Conservation (phyloP, 2,888 invertebrate genomes). For the Thelaira solivaga region DNA sequence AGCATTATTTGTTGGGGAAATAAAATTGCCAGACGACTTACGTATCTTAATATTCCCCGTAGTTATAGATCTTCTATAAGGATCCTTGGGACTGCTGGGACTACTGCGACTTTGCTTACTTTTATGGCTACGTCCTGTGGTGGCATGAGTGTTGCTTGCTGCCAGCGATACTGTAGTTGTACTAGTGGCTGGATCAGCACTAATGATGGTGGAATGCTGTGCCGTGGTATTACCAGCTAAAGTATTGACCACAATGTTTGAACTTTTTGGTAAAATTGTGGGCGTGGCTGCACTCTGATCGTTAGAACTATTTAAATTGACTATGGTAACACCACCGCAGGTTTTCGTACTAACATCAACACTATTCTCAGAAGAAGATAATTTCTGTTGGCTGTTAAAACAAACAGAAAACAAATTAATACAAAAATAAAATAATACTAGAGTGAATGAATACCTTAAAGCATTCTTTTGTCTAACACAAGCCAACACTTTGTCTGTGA, state of each 20-base stretch:
- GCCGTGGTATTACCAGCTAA: constrained; percentile 44
- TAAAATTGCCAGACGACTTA: too few species aligned
- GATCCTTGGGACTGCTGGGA: constrained; percentile 70
- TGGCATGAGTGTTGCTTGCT: constrained; percentile 57
- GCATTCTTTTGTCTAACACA: constrained; percentile 84
- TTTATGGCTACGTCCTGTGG: constrained; percentile 65
- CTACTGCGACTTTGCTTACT: constrained; percentile 69
- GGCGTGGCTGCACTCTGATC: constrained; percentile 60
- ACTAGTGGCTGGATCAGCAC: constrained; percentile 63
- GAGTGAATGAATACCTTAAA: constrained; percentile 73
- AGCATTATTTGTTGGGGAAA: too few species aligned
- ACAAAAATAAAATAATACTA: too few species aligned
- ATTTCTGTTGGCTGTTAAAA: constrained; percentile 74
- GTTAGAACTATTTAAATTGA: constrained; percentile 82
- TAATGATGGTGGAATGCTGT: constrained; percentile 63
- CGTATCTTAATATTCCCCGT: constrained; percentile 71
- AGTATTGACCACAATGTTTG: constrained; percentile 61
- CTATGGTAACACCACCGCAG: constrained; percentile 87
- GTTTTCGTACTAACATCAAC: constrained; percentile 83
- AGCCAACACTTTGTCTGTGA: constrained; percentile 87
- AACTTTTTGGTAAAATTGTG: constrained; percentile 55
- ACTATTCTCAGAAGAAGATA: constrained; percentile 71
- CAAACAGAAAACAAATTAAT: too few species aligned
- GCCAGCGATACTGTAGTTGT: constrained; percentile 64
- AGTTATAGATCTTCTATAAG: constrained; percentile 59